phyloP scores from a whole-genome alignment of 2,888 invertebrate genomes.

The Pharmacophagus antenor region DNA sequence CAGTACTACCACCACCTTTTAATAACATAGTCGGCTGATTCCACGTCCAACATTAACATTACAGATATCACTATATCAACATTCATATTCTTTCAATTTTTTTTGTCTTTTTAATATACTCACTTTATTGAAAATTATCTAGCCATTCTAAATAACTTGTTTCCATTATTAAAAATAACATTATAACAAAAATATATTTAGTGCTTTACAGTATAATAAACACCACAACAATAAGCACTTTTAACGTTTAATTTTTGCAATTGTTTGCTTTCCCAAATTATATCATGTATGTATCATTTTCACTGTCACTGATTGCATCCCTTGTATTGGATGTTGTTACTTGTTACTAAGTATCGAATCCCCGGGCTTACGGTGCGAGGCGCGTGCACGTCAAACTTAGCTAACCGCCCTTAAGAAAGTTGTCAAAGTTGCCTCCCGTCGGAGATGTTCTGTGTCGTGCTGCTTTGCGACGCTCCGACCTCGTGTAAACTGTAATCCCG shows the following conservation, averaged over 20 bases:
- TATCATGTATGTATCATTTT: constrained; percentile 32
- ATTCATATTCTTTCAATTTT: constrained; percentile 32
- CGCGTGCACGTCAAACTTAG: constrained; percentile 77
- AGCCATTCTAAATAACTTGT: background rate
- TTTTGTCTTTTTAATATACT: background rate
- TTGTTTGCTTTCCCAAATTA: background rate
- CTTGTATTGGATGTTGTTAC: constrained; percentile 60
- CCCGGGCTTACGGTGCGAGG: constrained; percentile 70
- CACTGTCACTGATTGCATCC: constrained; percentile 33
- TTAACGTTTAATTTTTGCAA: too few species aligned
- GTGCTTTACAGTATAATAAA: background rate
- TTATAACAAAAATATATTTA: background rate
- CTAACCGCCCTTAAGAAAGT: constrained; percentile 78
- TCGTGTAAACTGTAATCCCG: constrained; percentile 76
- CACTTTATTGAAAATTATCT: background rate
- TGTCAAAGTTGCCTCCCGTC: constrained; percentile 71
- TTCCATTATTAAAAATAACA: background rate
- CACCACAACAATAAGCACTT: background rate
- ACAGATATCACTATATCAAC: constrained; percentile 59
- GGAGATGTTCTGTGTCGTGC: constrained; percentile 65
- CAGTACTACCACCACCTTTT: constrained; percentile 60
- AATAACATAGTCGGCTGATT: constrained; percentile 76
- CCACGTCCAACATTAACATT: constrained; percentile 65
- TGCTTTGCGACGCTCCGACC: constrained; percentile 48
- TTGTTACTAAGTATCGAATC: constrained; percentile 69